Percentiles rank a stretch among this genome's conserved stretches.
phyloP scores from a whole-genome alignment of 1,140 invertebrate genomes.

The Drosophila repletoides region DNA sequence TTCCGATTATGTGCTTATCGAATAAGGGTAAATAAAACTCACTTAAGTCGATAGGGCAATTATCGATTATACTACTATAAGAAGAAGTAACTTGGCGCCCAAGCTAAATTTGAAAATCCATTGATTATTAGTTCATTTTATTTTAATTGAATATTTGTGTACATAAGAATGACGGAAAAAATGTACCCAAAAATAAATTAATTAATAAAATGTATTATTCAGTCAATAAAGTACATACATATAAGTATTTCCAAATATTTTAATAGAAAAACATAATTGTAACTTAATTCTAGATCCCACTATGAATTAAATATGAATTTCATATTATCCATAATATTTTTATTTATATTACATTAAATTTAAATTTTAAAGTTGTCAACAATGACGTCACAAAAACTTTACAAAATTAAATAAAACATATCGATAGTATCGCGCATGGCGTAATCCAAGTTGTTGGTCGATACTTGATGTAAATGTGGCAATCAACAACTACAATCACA shows the following conservation, averaged over 20 bases:
- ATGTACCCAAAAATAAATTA: too few relatives aligned
- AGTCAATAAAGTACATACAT: too few relatives aligned
- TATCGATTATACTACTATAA: not conserved
- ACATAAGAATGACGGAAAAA: too few relatives aligned
- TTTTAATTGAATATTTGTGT: not conserved
- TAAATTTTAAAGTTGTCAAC: too few relatives aligned
- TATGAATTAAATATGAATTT: too few relatives aligned
- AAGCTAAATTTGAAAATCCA: not conserved
- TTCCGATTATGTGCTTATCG: slow-evolving; percentile 3
- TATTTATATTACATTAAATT: too few relatives aligned
- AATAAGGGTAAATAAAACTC: not conserved
- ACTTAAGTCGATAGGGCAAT: not conserved
- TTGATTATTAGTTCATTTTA: not conserved
- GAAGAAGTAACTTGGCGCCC: not conserved
- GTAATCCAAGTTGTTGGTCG: not conserved
- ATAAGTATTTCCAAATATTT: too few relatives aligned
- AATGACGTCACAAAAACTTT: not conserved
- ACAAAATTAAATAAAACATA: not conserved
- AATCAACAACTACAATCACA: not conserved
- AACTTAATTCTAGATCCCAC: too few relatives aligned
- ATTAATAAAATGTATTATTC: too few relatives aligned
- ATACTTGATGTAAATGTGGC: slow-evolving; percentile 7
- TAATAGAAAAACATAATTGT: too few relatives aligned
- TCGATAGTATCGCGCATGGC: not conserved
- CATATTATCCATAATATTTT: too few relatives aligned